Evolutionary conservation across 2,797 vertebrate genomes (phyloP).

Genomic region (Schizopygopsis pylzovi): DNA sequence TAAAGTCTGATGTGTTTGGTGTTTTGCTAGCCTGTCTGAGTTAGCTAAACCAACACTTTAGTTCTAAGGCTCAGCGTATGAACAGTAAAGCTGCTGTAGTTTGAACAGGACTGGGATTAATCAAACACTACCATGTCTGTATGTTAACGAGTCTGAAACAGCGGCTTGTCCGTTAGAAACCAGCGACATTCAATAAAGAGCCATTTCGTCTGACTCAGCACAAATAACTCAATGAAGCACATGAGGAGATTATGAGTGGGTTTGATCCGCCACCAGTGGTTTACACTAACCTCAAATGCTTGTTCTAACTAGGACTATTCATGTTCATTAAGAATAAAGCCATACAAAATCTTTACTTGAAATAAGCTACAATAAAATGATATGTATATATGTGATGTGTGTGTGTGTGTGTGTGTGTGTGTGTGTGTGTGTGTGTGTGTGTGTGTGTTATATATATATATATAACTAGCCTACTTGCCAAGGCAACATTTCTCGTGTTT

Average conservation of each 20-base stretch:
- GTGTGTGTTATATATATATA: no score
- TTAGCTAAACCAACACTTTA: conserved; percentile 29
- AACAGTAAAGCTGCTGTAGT: conserved; percentile 15
- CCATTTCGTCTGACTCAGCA: conserved; percentile 10
- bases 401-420: no score
- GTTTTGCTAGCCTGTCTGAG: neutral
- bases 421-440: no score
- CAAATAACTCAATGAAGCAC: neutral
- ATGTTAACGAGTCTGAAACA: neutral
- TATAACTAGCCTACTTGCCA: no score
- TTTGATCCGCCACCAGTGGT: neutral
- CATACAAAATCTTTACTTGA: neutral
- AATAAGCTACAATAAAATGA: no score
- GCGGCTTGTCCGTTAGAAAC: conserved; percentile 27
- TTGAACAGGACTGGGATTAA: neutral
- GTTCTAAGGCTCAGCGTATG: neutral
- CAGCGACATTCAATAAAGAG: neutral
- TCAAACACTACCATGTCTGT: conserved; percentile 9
- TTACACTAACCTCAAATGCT: neutral
- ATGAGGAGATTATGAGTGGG: neutral
- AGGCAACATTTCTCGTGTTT: no score
- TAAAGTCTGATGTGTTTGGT: neutral
- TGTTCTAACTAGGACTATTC: neutral
- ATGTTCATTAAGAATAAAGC: neutral
- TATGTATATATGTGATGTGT: no score